These are phyloP conservation scores for Acronicta psi DNA, from an alignment of 2,888 invertebrate species.

Conservation along the genomic window DNA sequence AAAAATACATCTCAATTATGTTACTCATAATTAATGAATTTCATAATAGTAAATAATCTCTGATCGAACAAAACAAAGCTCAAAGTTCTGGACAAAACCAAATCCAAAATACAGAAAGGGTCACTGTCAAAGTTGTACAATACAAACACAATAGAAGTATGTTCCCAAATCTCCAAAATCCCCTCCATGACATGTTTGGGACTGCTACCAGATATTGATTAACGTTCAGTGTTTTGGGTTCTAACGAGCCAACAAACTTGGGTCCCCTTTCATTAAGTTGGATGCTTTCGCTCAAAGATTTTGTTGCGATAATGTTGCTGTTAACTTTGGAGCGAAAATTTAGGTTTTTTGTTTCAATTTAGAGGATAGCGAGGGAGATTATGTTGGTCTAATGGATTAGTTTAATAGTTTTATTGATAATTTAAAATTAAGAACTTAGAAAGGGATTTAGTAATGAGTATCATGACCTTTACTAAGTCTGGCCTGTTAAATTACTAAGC, in stretches of 20 bases:
- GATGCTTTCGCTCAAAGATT: slow-evolving; percentile 25
- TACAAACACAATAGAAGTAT: slow-evolving; percentile 2
- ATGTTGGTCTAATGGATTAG: slow-evolving; percentile 7
- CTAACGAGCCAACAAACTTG: slow-evolving; percentile 44
- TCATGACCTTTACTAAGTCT: too few relatives aligned
- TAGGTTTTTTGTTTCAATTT: slow-evolving; percentile 26
- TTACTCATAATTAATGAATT: too few relatives aligned
- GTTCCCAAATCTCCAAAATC: slow-evolving; percentile 5
- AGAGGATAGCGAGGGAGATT: slow-evolving; percentile 5
- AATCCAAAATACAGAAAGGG: background rate
- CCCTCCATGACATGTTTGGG: slow-evolving; percentile 14
- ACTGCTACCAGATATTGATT: slow-evolving; percentile 43
- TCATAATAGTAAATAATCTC: background rate
- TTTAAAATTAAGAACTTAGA: background rate
- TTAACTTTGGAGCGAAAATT: slow-evolving; percentile 22
- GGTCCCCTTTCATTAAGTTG: slow-evolving; percentile 30
- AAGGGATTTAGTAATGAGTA: too few relatives aligned
- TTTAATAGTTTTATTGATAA: background rate
- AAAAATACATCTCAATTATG: too few relatives aligned
- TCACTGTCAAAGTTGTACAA: slow-evolving; percentile 2
- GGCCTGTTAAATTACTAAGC: too few relatives aligned
- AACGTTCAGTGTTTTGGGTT: slow-evolving; percentile 32
- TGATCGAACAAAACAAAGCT: background rate
- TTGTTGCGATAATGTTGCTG: slow-evolving; percentile 32
- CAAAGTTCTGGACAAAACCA: background rate